A percentile compares a stretch with the other conserved stretches of the same genome.
Conservation (phyloP, 2,888 invertebrate genomes). For the Lordiphosa andalusiaca region DNA sequence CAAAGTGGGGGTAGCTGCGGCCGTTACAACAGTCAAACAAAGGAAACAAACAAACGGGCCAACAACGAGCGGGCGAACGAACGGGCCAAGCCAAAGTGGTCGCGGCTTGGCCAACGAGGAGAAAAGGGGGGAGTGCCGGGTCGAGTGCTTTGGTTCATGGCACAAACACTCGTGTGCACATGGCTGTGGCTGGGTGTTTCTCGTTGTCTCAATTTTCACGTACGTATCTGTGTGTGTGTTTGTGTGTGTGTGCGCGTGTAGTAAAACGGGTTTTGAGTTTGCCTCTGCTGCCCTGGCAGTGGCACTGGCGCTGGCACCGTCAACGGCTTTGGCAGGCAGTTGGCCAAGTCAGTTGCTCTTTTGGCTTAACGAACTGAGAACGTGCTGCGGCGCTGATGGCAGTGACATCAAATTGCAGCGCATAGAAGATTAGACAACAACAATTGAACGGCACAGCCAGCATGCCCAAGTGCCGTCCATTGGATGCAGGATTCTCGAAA, state of each 20-base stretch:
- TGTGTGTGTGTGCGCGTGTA: conserved; percentile 42
- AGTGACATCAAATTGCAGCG: conserved; percentile 38
- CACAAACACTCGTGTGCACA: conserved; percentile 28
- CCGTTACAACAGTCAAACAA: conserved; percentile 72
- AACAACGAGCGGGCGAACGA: conserved; percentile 18
- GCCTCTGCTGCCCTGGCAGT: conserved; percentile 48
- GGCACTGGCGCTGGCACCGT: conserved; percentile 43
- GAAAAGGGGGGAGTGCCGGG: conserved; percentile 40
- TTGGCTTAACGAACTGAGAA: conserved; percentile 72
- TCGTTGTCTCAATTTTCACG: conserved; percentile 1
- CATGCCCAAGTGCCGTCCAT: conserved; percentile 35
- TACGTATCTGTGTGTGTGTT: conserved; percentile 23
- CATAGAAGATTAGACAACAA: conserved; percentile 32
- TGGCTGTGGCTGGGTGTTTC: conserved; percentile 20
- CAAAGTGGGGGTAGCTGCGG: conserved; percentile 24
- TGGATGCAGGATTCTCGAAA: conserved; percentile 29
- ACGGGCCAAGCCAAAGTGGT: conserved; percentile 3
- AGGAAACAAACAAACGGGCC: conserved; percentile 59
- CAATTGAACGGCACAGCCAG: conserved; percentile 61
- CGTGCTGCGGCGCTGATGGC: conserved; percentile 63
- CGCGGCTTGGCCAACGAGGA: conserved; percentile 6
- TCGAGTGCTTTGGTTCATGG: conserved; percentile 65
- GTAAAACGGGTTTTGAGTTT: conserved; percentile 71
- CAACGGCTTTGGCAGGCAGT: conserved; percentile 59
- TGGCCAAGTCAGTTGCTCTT: conserved; percentile 75